These are phyloP conservation scores for Celastrina argiolus DNA, from an alignment of 2,888 invertebrate species.

Conservation along the genomic window DNA sequence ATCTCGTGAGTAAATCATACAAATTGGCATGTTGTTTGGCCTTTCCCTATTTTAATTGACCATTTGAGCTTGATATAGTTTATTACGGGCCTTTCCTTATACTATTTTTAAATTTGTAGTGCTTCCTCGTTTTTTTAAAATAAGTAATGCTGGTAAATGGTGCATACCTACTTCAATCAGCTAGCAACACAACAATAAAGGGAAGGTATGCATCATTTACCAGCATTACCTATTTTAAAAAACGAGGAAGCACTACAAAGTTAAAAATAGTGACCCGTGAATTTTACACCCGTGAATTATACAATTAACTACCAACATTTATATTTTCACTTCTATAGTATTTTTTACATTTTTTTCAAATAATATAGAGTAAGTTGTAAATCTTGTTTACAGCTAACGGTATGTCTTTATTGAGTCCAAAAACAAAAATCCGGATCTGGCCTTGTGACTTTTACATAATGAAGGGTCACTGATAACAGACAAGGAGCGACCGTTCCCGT, in stretches of 20 bases:
- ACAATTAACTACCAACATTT: too few relatives aligned
- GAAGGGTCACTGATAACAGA: slow-evolving; percentile 37
- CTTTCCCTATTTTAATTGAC: slow-evolving; percentile 27
- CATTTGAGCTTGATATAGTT: slow-evolving; percentile 11
- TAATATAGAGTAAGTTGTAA: neutral
- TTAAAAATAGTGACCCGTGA: too few relatives aligned
- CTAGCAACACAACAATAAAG: too few relatives aligned
- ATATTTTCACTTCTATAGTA: too few relatives aligned
- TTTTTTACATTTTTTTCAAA: neutral
- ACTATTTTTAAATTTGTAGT: neutral
- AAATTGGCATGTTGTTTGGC: slow-evolving; percentile 28
- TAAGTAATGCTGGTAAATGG: too few relatives aligned
- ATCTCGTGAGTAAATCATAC: slow-evolving; percentile 29
- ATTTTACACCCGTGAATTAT: too few relatives aligned
- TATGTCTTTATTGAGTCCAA: slow-evolving; percentile 1
- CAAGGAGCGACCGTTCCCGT: slow-evolving; percentile 39
- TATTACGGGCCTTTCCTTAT: neutral
- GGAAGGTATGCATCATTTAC: too few relatives aligned
- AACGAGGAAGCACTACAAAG: too few relatives aligned
- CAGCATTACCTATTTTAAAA: too few relatives aligned
- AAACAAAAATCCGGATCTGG: slow-evolving; percentile 29
- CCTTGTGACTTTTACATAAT: slow-evolving; percentile 39
- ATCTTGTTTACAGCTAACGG: neutral
- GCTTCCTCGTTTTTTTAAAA: neutral
- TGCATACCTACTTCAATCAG: too few relatives aligned